Percentiles rank a stretch among this genome's conserved stretches.
These are phyloP conservation scores for Sisor rabdophorus DNA, from an alignment of 2,113 vertebrate species.

Conservation along the genomic window DNA sequence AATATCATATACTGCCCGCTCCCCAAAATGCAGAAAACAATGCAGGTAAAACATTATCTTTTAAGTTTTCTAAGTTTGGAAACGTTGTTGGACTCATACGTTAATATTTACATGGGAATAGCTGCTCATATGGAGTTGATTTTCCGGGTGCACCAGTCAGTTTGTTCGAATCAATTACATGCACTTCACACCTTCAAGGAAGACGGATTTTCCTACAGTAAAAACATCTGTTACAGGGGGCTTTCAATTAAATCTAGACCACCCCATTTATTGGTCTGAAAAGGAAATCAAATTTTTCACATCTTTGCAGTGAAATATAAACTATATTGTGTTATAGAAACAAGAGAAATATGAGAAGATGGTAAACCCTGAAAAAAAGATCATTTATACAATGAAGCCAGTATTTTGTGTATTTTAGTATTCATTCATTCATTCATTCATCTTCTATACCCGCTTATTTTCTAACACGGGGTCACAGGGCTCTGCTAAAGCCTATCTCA, in stretches of 20 bases:
- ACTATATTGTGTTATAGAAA: too few relatives aligned
- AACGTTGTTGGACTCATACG: neutral
- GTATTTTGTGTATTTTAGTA: too few relatives aligned
- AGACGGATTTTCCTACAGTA: neutral
- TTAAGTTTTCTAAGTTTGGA: neutral
- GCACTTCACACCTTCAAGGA: neutral
- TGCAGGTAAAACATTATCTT: neutral
- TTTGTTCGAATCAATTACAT: neutral
- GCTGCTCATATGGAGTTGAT: neutral
- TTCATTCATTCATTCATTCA: too few relatives aligned
- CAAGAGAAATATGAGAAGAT: too few relatives aligned
- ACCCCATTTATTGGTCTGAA: neutral
- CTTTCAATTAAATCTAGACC: neutral
- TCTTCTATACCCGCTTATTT: too few relatives aligned
- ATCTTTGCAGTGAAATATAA: neutral
- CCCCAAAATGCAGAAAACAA: neutral
- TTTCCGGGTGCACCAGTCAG: neutral
- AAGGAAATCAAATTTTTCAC: neutral
- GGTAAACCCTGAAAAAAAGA: too few relatives aligned
- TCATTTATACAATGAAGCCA: too few relatives aligned
- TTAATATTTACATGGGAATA: neutral
- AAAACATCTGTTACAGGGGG: neutral
- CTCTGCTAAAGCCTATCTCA: too few relatives aligned
- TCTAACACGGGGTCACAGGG: too few relatives aligned
- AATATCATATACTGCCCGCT: neutral